A percentile compares a stretch with the other conserved stretches of the same genome.
Evolutionary conservation across 2,888 invertebrate genomes (phyloP).

Genomic region (Caenorhabditis sp.): DNA sequence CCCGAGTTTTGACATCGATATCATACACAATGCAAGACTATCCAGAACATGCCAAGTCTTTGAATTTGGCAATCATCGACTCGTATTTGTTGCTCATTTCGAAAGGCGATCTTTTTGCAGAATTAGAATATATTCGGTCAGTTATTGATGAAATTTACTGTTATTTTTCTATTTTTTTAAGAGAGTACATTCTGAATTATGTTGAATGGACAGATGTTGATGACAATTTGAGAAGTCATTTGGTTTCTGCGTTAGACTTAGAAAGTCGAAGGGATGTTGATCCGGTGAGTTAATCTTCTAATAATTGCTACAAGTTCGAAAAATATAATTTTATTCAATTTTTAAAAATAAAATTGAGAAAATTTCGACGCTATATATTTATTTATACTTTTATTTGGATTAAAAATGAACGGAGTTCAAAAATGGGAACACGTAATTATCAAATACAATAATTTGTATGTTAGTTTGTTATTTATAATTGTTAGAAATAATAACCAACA

Average conservation of each 20-base stretch:
- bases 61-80: slow-evolving; percentile 10
- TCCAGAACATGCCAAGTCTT: slow-evolving; percentile 5
- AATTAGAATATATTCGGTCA: slow-evolving; percentile 14
- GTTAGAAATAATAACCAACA: too few species aligned
- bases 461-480: too few species aligned
- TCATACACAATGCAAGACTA: slow-evolving; percentile 29
- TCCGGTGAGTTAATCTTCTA: slow-evolving; percentile 3
- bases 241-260: slow-evolving; percentile 9
- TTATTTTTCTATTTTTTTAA: slow-evolving; percentile 4
- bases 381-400: too few species aligned
- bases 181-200: slow-evolving; percentile 9
- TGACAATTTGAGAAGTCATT: not conserved
- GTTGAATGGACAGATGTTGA: slow-evolving; percentile 12
- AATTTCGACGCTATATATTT: too few species aligned
- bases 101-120: slow-evolving; percentile 8
- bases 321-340: too few species aligned
- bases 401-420: too few species aligned
- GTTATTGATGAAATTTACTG: not conserved
- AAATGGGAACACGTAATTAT: too few species aligned
- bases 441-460: too few species aligned
- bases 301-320: too few species aligned
- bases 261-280: slow-evolving; percentile 16
- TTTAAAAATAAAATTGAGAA: too few species aligned
- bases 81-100: slow-evolving; percentile 3
- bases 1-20: slow-evolving; percentile 16